Conservation (phyloP, 2,797 vertebrate species). For the Poecilia velifera region DNA sequence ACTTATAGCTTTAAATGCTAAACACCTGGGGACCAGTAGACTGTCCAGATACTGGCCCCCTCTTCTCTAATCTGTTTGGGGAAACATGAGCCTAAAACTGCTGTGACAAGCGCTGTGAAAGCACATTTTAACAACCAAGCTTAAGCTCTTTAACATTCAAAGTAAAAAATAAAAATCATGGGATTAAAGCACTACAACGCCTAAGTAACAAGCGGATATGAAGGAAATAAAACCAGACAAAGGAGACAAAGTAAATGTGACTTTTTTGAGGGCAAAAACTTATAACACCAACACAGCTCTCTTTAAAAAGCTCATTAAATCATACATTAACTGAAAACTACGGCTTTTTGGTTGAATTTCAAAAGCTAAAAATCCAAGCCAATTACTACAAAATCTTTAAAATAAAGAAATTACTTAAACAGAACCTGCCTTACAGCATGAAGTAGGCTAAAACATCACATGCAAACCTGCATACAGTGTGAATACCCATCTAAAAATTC, state of each 20-base stretch:
- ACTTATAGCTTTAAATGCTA: constrained; percentile 10
- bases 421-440: neutral
- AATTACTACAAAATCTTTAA: neutral
- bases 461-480: neutral
- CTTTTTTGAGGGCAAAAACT: neutral
- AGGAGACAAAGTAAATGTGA: neutral
- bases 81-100: neutral
- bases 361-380: neutral
- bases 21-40: constrained; percentile 17
- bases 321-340: neutral
- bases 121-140: neutral
- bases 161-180: neutral
- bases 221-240: neutral
- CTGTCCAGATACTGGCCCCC: neutral
- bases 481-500: neutral
- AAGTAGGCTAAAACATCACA: neutral
- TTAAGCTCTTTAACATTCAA: neutral
- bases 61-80: constrained; percentile 2
- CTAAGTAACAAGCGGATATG: neutral
- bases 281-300: neutral
- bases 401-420: neutral
- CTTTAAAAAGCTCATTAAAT: neutral
- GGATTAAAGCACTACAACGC: neutral
- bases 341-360: neutral
- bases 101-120: neutral